Evolutionary conservation across 2,888 invertebrate species (phyloP), one percentile per base, ranked within the genome.

Genomic region (Labia minor): DNA sequence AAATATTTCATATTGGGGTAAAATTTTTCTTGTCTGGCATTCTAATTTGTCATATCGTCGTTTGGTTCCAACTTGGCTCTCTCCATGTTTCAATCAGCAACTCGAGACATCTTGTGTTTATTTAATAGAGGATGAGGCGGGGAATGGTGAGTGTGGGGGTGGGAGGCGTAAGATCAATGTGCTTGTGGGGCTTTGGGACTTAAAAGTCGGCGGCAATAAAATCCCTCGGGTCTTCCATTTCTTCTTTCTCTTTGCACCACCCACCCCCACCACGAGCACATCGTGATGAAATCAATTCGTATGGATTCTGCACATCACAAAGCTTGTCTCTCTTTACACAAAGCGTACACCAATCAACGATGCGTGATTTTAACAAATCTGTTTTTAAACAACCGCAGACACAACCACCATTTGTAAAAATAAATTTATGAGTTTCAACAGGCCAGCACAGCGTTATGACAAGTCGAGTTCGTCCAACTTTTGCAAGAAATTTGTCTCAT

Each of bases 41-140:
- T 49, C 49, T n/a, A 49, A 49, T 49, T 49, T 49, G 49, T 49
- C 49, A 49, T 49, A 49, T 49, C 49, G 14, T 49, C 8, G 14
- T 49, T 16, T 4, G 6, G 3, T 49, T 49, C n/a, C 16, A 16
- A n/a, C 6, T 49, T 49, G 49, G 49, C 33, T 33, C 49, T 49
- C 49, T 49, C 49, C 3, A 49, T 49, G 49, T 49, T 49, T 49
- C 49, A 11, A 49, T 49, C 49, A 49, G 16, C 49, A 49, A 49
- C 49, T 49, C 49, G 49, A 49, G 49, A 49, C 49, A 49, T 49
- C 49, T 49, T 49, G 49, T 49, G 49, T 49, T 49, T 49, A 49
- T 49, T 8, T 49, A n/a, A 49, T 11, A 11, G 14, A 49, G n/a
- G 6, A 33, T 8, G 16, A 49, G 49, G 14, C n/a, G 16, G n/a